Base-by-base conservation (phyloP, 1,140 invertebrate genomes). In the Leptopilina boulardi region DNA sequence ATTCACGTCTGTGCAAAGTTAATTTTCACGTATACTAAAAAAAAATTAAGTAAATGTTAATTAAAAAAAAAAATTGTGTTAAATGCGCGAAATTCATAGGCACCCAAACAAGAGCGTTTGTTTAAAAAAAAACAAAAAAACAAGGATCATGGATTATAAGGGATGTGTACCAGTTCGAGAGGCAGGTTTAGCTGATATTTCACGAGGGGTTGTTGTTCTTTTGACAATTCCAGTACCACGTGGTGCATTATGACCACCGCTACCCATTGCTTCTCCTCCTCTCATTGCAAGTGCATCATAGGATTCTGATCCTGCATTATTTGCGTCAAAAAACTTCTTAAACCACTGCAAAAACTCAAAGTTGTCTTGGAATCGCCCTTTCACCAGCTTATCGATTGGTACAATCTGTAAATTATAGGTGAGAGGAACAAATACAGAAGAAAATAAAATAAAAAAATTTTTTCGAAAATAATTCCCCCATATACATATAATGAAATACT, bases 331-430 rank as follows among this genome's bases (percentile, higher is more conserved):
- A 92, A 99, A 99, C 91, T 98, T 98, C 93, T 99, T 99, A 93
- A 99, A 99, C 98, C 98, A 99, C 93, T 99, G 98, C 81, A 99
- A 94, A 93, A 99, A 99, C 91, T 99, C 98, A 93, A 99, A 99
- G 93, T 99, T 99, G 93, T 99, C 98, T 94, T 98, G 96, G 92
- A 98, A 99, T 83, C 96, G 94, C 87, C 97, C 97, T 92, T 98
- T 98, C 85, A 98, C 96, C 92, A 97, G 93, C 92, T 92, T 95
- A 93, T 96, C 95, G 92, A 97, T 96, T 83, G 96, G 95, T 90
- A 96, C 95, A 92, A 96, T 96, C 95, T 96, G 92, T 76, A 91
- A 91, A 89, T 76, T 84, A 93, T 92, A 91, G 91, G 88, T 87
- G 88, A 89, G 86, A 83, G 75, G 86, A 82, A 86, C 80, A 82